Evolutionary conservation across 2,113 vertebrate species (phyloP).

Genomic region (Oreocharis arfaki): DNA sequence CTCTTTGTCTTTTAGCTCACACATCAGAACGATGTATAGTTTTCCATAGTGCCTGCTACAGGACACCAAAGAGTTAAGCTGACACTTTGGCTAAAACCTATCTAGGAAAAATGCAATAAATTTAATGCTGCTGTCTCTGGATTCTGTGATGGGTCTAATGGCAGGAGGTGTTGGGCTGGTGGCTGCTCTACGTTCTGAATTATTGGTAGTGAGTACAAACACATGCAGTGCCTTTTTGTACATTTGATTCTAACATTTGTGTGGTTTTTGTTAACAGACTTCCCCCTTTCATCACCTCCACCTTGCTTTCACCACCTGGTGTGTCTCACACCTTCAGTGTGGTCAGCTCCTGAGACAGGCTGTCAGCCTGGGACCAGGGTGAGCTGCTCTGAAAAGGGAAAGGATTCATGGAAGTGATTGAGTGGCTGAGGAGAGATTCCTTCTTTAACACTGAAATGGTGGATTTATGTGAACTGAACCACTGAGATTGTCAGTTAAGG

Average conservation of each 20-base stretch:
- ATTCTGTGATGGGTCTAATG: not conserved
- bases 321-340: not conserved
- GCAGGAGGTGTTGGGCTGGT: not conserved
- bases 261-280: not conserved
- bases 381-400: not conserved
- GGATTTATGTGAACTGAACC: not conserved
- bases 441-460: not conserved
- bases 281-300: not conserved
- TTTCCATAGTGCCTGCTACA: not conserved
- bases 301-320: not conserved
- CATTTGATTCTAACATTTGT: not conserved
- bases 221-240: not conserved
- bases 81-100: not conserved
- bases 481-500: not conserved
- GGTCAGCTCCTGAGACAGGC: not conserved
- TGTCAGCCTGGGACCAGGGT: not conserved
- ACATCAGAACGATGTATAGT: not conserved
- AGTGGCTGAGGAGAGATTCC: not conserved
- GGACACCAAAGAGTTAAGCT: not conserved
- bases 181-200: not conserved
- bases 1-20: not conserved
- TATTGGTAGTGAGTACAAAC: not conserved
- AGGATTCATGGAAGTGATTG: not conserved
- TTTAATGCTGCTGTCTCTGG: not conserved
- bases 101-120: not conserved